phyloP scores from a whole-genome alignment of 2,113 vertebrate species.

The Ifrita kowaldi region DNA sequence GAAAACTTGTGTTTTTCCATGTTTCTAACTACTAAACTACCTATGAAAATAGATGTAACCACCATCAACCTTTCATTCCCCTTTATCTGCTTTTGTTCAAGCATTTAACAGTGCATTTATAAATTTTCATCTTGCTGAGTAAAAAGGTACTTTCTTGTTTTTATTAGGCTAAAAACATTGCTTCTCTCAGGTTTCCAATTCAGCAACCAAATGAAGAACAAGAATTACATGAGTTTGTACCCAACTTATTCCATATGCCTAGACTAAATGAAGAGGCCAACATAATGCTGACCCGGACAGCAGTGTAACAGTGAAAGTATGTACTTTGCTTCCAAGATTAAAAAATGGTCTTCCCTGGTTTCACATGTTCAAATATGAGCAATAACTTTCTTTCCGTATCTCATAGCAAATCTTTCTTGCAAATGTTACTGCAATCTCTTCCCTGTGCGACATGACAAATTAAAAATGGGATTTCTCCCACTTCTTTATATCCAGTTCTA shows the following conservation, averaged over 20 bases:
- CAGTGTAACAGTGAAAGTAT: neutral
- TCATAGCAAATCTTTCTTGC: neutral
- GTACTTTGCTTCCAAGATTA: neutral
- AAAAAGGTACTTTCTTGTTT: neutral
- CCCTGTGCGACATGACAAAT: neutral
- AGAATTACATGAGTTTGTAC: neutral
- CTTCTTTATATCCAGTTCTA: neutral
- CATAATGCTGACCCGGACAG: neutral
- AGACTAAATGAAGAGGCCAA: neutral
- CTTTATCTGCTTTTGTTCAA: neutral
- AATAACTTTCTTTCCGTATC: neutral
- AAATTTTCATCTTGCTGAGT: neutral
- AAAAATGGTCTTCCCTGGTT: neutral
- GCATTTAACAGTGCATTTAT: neutral
- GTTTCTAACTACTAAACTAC: neutral
- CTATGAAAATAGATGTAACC: neutral
- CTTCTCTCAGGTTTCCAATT: neutral
- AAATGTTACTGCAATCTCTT: neutral
- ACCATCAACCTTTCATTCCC: neutral
- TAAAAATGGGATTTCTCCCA: neutral
- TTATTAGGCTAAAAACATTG: neutral
- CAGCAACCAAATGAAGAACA: neutral
- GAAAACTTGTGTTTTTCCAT: neutral
- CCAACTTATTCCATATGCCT: neutral
- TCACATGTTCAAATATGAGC: neutral